These are phyloP conservation scores for Solenopsis fugax DNA, from an alignment of 1,140 invertebrate species.

Conservation along the genomic window DNA sequence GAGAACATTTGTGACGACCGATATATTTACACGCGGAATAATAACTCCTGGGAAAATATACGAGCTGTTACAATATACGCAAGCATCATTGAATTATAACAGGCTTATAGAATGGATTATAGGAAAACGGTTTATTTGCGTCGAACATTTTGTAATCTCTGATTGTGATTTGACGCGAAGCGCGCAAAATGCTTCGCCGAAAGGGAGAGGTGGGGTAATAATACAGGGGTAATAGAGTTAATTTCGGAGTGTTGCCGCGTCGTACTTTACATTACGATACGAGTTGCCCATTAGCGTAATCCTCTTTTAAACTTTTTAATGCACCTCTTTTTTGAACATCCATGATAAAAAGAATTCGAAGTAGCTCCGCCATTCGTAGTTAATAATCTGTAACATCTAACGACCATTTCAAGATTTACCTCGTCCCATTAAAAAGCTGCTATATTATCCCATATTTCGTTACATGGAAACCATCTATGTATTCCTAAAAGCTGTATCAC, in stretches of 20 bases:
- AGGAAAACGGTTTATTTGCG: constrained; percentile 51
- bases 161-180: constrained; percentile 51
- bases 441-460: neutral
- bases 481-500: neutral
- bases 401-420: constrained; percentile 28
- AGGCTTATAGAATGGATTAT: constrained; percentile 45
- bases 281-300: constrained; percentile 50
- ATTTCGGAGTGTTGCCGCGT: constrained; percentile 47
- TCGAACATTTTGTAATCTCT: constrained; percentile 55
- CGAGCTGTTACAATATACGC: constrained; percentile 26
- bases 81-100: constrained; percentile 59
- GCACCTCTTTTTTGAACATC: constrained; percentile 6
- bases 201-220: neutral
- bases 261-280: constrained; percentile 52
- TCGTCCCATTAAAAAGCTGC: neutral
- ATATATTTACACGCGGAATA: neutral
- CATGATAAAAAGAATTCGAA: constrained; percentile 1
- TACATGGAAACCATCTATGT: neutral
- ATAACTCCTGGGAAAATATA: constrained; percentile 50
- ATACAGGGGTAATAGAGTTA: constrained; percentile 45
- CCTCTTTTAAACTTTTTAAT: constrained; percentile 53
- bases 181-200: constrained; percentile 12
- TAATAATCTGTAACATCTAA: constrained; percentile 28
- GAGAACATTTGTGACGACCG: neutral
- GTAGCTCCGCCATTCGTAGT: neutral